A percentile compares a stretch with the other conserved stretches of the same genome.
Conservation (phyloP, 64 coral and sea anemone species). For the Pachyseris speciosa region DNA sequence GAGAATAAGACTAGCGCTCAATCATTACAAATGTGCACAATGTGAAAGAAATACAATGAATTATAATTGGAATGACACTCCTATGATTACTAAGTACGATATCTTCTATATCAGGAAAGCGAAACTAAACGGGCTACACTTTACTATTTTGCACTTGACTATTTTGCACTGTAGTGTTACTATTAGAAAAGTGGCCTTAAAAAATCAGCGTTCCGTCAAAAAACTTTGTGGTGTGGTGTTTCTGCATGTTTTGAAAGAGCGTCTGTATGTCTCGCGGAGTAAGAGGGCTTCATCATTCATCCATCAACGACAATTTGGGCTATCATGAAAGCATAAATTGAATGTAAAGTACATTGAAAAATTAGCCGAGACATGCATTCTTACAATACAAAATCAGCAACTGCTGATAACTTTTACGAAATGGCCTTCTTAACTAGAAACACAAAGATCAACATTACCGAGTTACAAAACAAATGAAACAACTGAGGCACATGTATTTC, state of each 20-base stretch:
- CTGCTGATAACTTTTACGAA: conserved; percentile 20
- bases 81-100: neutral
- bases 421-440: conserved; percentile 8
- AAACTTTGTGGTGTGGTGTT: conserved; percentile 27
- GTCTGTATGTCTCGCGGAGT: neutral
- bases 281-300: conserved; percentile 6
- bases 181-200: conserved; percentile 23
- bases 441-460: neutral
- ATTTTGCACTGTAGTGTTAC: conserved; percentile 28
- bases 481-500: conserved; percentile 10
- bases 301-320: conserved; percentile 13
- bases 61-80: conserved; percentile 6
- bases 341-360: conserved; percentile 4
- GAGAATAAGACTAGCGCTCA: neutral
- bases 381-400: conserved; percentile 27
- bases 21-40: neutral
- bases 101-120: conserved; percentile 11
- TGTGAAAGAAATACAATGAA: conserved; percentile 7
- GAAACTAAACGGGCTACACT: conserved; percentile 23
- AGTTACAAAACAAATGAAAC: neutral
- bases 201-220: neutral
- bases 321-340: conserved; percentile 19
- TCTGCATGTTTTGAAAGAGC: conserved; percentile 26
- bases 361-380: conserved; percentile 1
- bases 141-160: too few species aligned